Conservation (phyloP, 2,797 vertebrate genomes). For the Notamacropus eugenii region DNA sequence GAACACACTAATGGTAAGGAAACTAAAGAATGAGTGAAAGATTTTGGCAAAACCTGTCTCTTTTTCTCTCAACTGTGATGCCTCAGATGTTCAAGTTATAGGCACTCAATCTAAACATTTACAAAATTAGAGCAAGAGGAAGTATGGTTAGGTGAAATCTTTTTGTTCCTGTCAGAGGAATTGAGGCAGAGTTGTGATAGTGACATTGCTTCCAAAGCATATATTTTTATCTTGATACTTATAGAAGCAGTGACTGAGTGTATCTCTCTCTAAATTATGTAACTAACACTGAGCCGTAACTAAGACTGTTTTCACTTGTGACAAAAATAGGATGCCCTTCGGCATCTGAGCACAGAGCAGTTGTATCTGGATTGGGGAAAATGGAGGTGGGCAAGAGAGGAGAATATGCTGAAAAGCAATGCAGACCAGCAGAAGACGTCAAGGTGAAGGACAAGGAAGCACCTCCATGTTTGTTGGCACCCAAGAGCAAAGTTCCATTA, state of each 20-base stretch:
- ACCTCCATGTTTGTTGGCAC: background rate
- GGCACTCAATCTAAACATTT: background rate
- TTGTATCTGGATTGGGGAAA: background rate
- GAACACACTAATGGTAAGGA: slow-evolving; percentile 14
- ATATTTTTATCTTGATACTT: slow-evolving; percentile 6
- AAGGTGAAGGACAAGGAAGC: background rate
- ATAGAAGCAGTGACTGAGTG: background rate
- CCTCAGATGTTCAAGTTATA: background rate
- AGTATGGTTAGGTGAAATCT: slow-evolving; percentile 1
- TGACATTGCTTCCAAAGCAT: slow-evolving; percentile 17
- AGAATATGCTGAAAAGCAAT: background rate
- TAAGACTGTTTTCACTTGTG: background rate
- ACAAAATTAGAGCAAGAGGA: background rate
- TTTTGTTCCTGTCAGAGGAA: slow-evolving; percentile 36
- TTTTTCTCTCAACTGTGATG: background rate
- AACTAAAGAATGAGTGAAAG: background rate
- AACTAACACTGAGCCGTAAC: background rate
- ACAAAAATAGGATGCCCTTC: background rate
- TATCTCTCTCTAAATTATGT: background rate
- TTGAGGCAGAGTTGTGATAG: slow-evolving; percentile 26
- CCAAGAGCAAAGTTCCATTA: background rate
- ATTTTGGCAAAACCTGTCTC: background rate
- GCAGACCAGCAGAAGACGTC: background rate
- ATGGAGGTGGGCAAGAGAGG: background rate
- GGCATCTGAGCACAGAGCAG: background rate